These are phyloP conservation scores for Acanthis flammea DNA, from an alignment of 2,797 vertebrate genomes.

Conservation along the genomic window DNA sequence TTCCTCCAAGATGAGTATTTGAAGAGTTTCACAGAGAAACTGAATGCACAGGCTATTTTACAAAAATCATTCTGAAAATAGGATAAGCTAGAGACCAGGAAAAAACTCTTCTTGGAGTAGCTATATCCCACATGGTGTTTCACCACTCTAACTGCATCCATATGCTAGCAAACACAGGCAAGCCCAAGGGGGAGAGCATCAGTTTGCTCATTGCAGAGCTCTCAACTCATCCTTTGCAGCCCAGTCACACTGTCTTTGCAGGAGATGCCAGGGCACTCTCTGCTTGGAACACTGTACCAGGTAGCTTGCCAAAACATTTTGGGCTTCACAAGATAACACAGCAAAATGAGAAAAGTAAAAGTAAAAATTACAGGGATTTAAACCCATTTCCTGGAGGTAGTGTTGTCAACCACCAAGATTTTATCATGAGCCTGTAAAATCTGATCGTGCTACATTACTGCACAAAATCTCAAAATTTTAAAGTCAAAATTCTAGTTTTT, in stretches of 20 bases:
- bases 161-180: not conserved
- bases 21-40: not conserved
- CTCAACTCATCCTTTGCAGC: not conserved
- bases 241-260: not conserved
- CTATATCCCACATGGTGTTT: not conserved
- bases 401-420: not conserved
- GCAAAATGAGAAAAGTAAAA: not conserved
- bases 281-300: not conserved
- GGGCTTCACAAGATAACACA: not conserved
- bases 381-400: not conserved
- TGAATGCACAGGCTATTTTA: not conserved
- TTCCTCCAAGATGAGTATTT: not conserved
- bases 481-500: not conserved
- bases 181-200: not conserved
- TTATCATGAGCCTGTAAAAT: not conserved
- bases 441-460: not conserved
- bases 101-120: not conserved
- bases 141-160: slow-evolving; percentile 15
- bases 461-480: not conserved
- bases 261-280: not conserved
- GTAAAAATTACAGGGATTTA: not conserved
- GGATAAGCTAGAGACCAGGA: not conserved
- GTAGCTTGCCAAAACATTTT: not conserved
- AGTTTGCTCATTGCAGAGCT: not conserved
- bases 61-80: not conserved